A percentile compares a stretch with the other conserved stretches of the same genome.
These are phyloP conservation scores for Tricholauxania praeusta DNA, from an alignment of 2,888 invertebrate species.

Conservation along the genomic window DNA sequence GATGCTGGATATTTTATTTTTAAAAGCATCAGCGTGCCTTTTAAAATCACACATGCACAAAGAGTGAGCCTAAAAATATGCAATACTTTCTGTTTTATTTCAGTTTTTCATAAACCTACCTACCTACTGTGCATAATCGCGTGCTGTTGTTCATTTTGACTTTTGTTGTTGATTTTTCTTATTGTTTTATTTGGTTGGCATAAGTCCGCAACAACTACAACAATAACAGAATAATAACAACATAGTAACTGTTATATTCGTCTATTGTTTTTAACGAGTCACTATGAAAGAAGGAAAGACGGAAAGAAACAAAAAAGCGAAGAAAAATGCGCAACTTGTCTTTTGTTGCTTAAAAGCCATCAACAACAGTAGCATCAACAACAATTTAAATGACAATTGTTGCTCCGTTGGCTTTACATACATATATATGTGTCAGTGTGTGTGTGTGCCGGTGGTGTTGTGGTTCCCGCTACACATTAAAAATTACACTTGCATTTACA, in stretches of 20 bases:
- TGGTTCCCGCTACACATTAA: neutral
- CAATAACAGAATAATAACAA: too few species aligned
- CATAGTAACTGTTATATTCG: too few species aligned
- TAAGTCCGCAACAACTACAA: neutral
- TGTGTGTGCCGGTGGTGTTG: neutral
- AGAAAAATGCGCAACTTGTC: too few species aligned
- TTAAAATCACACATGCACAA: too few species aligned
- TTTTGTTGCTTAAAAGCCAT: too few species aligned
- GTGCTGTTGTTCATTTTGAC: slow-evolving; percentile 23
- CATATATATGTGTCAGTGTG: neutral
- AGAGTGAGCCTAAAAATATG: too few species aligned
- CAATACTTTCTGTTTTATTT: neutral
- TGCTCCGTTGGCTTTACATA: neutral
- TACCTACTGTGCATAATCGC: neutral
- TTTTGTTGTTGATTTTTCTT: slow-evolving; percentile 33
- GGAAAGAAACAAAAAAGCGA: too few species aligned
- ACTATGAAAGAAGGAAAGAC: too few species aligned
- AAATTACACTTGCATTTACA: too few species aligned
- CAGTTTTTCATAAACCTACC: neutral
- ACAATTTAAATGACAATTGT: slow-evolving; percentile 13
- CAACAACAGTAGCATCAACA: neutral
- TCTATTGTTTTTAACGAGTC: too few species aligned
- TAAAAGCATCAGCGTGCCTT: too few species aligned
- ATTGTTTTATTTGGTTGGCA: slow-evolving; percentile 35
- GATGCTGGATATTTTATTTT: too few species aligned